phyloP scores from a whole-genome alignment of 2,888 invertebrate species.

The Harpalus rubripes region DNA sequence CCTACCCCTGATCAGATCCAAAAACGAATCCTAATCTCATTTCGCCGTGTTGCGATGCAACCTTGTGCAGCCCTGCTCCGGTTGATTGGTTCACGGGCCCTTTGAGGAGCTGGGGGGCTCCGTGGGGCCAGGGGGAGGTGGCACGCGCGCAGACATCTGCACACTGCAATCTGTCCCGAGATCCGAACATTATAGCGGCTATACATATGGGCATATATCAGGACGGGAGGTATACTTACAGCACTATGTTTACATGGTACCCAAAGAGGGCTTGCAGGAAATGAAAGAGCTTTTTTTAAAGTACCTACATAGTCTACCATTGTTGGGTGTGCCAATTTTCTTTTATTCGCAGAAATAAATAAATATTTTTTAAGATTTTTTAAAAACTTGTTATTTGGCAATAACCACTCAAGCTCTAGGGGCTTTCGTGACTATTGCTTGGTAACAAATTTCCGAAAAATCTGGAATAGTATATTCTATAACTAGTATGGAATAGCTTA shows the following conservation, averaged over 20 bases:
- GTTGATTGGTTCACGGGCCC: constrained; percentile 61
- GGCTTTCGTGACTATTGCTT: no score
- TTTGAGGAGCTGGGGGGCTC: constrained; percentile 37
- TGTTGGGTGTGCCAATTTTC: no score
- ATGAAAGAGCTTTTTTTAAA: not conserved
- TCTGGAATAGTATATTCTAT: no score
- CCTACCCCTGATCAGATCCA: not conserved
- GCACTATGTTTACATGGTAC: constrained; percentile 50
- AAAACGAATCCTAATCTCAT: constrained; percentile 32
- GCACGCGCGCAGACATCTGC: constrained; percentile 65
- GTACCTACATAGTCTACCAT: no score
- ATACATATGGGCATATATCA: constrained; percentile 19
- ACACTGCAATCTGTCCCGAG: constrained; percentile 65
- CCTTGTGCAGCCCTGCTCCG: constrained; percentile 60
- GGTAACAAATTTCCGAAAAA: no score
- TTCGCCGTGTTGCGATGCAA: constrained; percentile 9
- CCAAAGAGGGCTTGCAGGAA: not conserved
- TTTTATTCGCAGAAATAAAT: no score
- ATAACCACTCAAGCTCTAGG: no score
- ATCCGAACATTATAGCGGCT: constrained; percentile 35
- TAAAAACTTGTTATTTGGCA: no score
- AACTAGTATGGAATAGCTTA: no score
- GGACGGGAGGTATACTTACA: constrained; percentile 7
- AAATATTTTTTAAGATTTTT: no score
- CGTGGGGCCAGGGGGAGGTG: constrained; percentile 32